phyloP scores from a whole-genome alignment of 2,888 invertebrate species.

The Volucella zonaria region DNA sequence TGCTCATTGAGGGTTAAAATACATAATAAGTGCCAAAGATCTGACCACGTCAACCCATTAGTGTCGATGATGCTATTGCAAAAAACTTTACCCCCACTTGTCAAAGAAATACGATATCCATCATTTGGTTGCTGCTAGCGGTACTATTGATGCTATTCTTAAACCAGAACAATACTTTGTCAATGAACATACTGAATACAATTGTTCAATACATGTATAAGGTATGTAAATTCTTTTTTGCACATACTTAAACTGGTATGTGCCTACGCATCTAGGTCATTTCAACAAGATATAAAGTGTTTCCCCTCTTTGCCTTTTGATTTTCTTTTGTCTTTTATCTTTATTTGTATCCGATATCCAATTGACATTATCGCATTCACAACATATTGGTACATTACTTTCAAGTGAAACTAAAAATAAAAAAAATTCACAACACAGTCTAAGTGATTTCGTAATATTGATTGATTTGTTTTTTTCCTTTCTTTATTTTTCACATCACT shows the following conservation, averaged over 20 bases:
- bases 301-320: neutral
- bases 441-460: constrained; percentile 59
- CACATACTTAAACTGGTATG: constrained; percentile 57
- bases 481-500: constrained; percentile 45
- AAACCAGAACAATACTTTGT: neutral
- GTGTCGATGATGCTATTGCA: too few species aligned
- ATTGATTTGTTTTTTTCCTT: neutral
- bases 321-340: constrained; percentile 24
- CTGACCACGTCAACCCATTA: too few species aligned
- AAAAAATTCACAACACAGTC: constrained; percentile 29
- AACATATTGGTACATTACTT: constrained; percentile 20
- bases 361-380: constrained; percentile 58
- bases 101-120: constrained; percentile 11
- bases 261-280: constrained; percentile 69
- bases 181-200: neutral
- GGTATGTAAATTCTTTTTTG: constrained; percentile 1
- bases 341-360: constrained; percentile 40
- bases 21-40: too few species aligned
- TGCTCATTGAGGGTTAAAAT: too few species aligned
- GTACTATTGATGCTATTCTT: constrained; percentile 33
- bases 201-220: constrained; percentile 1
- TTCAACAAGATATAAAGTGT: neutral
- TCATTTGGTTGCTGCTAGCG: neutral
- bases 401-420: constrained; percentile 65
- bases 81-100: neutral